Evolutionary conservation across 1,140 invertebrate genomes (phyloP), one percentile per base, ranked within the genome.

Genomic region (Heliconius himera): DNA sequence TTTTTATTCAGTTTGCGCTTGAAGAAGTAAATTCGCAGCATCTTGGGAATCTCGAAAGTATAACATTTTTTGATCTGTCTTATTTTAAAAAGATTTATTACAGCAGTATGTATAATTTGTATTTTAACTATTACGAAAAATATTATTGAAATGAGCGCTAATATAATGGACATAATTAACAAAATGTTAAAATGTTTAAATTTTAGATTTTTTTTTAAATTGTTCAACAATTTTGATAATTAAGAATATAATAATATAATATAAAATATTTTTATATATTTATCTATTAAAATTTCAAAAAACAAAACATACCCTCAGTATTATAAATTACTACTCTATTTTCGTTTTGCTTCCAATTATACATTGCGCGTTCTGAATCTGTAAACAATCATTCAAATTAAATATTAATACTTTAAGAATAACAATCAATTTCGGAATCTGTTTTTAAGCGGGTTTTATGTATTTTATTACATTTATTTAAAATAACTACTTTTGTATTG

Each of bases 1-100:
- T 78, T 81, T 78, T 81, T 76, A 73, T 81, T 76, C 60, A 78
- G 80, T 78, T 78, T 81, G 49, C 70, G 74, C 49, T 72, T 56
- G 54, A 78, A 73, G 77, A 78, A 78, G 74, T 78, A 81, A 81
- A 81, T 73, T 78, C 51, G 8, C 60, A 49, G 71, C 75, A 78
- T 81, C 73, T 73, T 33, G 80, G 74, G 78, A 80, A 73, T 78
- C 70, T 72, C 5, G 20, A 72, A 72, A 72, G 70, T 72, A 72
- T 72, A 72, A 72, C 70, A 75, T 75, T 73, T 79, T 79, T 79
- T 79, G 74, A 79, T 72, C 70, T 72, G 20, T n/a, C 60, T 66
- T 29, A 9, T 66, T 66, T 66, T 22, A 26, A 66, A 6, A 66
- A 66, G 60, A 29, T 79, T 70, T 79, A 74, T 79, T 70, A 56